A percentile compares a stretch with the other conserved stretches of the same genome.
Evolutionary conservation across 2,113 vertebrate species (phyloP).

Genomic region (Castor canadensis): DNA sequence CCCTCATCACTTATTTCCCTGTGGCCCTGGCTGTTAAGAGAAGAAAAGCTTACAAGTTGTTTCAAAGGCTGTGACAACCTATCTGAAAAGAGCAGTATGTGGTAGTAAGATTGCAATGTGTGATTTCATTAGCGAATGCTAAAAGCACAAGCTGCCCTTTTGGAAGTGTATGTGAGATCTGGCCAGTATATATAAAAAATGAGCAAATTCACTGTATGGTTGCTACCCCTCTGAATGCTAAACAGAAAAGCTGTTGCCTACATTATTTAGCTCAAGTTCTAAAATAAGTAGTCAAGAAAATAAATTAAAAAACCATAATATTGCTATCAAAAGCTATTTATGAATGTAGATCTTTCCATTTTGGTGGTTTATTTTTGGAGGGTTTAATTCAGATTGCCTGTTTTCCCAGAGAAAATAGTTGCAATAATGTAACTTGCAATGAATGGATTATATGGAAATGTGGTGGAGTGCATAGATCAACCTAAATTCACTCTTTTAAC

Average conservation of each 20-base stretch:
- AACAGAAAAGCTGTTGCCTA: slow-evolving; percentile 31
- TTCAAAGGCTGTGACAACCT: slow-evolving; percentile 43
- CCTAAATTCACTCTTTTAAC: not conserved
- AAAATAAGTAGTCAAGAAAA: slow-evolving; percentile 60
- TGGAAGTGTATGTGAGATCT: slow-evolving; percentile 38
- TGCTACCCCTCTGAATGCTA: slow-evolving; percentile 40
- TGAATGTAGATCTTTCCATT: not conserved
- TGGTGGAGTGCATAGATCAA: not conserved
- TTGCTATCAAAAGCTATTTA: not conserved
- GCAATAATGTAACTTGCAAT: not conserved
- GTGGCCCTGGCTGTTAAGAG: slow-evolving; percentile 48
- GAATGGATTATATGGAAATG: not conserved
- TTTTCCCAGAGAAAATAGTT: slow-evolving; percentile 31
- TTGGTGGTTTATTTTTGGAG: not conserved
- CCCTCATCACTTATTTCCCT: slow-evolving; percentile 41
- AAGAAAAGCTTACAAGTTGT: slow-evolving; percentile 42
- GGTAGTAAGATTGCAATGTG: slow-evolving; percentile 7
- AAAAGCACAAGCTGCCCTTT: slow-evolving; percentile 35
- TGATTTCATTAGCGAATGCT: slow-evolving; percentile 51
- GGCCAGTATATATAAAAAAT: not conserved
- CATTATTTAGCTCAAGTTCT: slow-evolving; percentile 19
- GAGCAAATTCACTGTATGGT: not conserved
- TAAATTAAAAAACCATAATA: not conserved
- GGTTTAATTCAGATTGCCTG: not conserved
- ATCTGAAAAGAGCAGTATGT: not conserved